Percentiles rank a stretch among this genome's conserved stretches.
Evolutionary conservation across 2,113 vertebrate genomes (phyloP).

Genomic region (Ia io): DNA sequence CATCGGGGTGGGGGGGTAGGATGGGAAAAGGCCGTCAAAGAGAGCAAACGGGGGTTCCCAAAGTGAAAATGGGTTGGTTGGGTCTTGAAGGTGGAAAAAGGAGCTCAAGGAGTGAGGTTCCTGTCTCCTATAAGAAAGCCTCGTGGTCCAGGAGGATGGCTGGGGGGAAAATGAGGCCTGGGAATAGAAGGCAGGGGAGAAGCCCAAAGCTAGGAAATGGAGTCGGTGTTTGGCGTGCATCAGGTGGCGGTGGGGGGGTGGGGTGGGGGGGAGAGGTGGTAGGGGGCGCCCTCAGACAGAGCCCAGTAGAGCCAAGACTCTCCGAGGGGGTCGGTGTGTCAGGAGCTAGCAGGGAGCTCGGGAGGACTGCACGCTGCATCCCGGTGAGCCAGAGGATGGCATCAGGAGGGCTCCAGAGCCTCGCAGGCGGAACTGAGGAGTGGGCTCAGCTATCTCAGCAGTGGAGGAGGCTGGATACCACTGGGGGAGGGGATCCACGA

Average conservation of each 20-base stretch:
- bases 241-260: not conserved
- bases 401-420: not conserved
- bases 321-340: not conserved
- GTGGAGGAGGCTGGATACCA: rapidly evolving
- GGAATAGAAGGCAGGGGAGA: not conserved
- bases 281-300: not conserved
- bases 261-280: rapidly evolving
- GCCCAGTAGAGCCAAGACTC: not conserved
- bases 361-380: not conserved
- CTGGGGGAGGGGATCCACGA: not conserved
- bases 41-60: not conserved
- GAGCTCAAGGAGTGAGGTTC: not conserved
- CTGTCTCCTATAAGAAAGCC: not conserved
- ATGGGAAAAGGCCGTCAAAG: not conserved
- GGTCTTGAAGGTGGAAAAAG: not conserved
- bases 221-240: not conserved
- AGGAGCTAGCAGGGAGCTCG: not conserved
- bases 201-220: not conserved
- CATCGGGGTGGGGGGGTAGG: not conserved
- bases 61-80: not conserved
- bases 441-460: rapidly evolving
- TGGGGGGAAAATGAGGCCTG: not conserved
- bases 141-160: not conserved
- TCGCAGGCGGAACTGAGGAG: not conserved
- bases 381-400: not conserved